Percentiles rank a stretch among this genome's conserved stretches.
phyloP scores from a whole-genome alignment of 2,888 invertebrate species.

The Scaptomyza cyrtandrae region DNA sequence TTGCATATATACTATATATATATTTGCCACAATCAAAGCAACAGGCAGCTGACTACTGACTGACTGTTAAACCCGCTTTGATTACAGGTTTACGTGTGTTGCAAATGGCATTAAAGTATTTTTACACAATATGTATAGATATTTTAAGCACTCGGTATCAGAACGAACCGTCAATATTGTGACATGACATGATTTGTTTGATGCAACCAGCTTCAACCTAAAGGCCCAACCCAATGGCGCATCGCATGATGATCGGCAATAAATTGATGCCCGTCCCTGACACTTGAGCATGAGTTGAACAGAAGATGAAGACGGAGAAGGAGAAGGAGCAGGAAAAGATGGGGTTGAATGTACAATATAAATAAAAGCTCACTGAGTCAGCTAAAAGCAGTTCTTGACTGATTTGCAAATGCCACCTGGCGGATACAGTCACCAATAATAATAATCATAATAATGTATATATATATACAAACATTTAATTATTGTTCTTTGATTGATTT shows the following conservation, averaged over 20 bases:
- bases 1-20: constrained; percentile 20
- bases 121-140: constrained; percentile 6
- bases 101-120: constrained; percentile 13
- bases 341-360: background rate
- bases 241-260: constrained; percentile 79
- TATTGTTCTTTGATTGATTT: constrained; percentile 63
- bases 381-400: constrained; percentile 65
- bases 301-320: background rate
- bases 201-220: constrained; percentile 24
- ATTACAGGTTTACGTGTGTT: constrained; percentile 42
- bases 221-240: constrained; percentile 39
- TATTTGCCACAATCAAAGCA: constrained; percentile 22
- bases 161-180: constrained; percentile 72
- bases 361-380: constrained; percentile 63
- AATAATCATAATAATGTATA: background rate
- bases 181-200: constrained; percentile 73
- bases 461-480: constrained; percentile 52
- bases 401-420: constrained; percentile 45
- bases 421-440: constrained; percentile 31
- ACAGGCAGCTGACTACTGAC: constrained; percentile 25
- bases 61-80: constrained; percentile 29
- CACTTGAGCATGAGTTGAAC: constrained; percentile 14
- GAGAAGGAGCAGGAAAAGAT: background rate
- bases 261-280: constrained; percentile 62
- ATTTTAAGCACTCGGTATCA: constrained; percentile 58